Conservation (phyloP, 1,140 invertebrate genomes). For the Drosophila nannoptera region DNA sequence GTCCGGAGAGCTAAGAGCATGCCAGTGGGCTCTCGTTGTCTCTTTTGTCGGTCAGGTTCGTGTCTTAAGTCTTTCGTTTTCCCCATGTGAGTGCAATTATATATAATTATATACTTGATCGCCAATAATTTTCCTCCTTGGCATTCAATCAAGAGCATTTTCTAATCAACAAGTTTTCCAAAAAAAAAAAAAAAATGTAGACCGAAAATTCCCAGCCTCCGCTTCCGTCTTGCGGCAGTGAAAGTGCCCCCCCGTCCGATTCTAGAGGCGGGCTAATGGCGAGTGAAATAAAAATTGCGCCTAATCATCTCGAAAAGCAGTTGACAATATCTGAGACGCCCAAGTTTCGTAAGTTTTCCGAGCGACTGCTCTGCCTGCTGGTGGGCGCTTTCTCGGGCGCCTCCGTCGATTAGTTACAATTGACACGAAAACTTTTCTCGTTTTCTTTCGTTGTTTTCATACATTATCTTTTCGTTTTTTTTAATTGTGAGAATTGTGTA, state of each 20-base stretch:
- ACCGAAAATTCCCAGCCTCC: constrained; percentile 23
- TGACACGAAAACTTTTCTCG: constrained; percentile 67
- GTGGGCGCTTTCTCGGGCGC: constrained; percentile 71
- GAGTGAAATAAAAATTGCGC: constrained; percentile 41
- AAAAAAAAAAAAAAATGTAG: constrained; percentile 42
- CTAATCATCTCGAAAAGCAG: constrained; percentile 72
- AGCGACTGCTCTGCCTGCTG: constrained; percentile 1
- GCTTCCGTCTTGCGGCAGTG: constrained; percentile 55
- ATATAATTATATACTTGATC: constrained; percentile 50
- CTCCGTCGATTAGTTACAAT: constrained; percentile 76
- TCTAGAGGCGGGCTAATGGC: constrained; percentile 66
- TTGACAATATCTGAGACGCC: constrained; percentile 54
- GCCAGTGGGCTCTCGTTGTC: background rate
- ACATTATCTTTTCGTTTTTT: constrained; percentile 15
- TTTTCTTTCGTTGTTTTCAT: constrained; percentile 55
- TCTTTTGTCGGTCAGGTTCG: constrained; percentile 15
- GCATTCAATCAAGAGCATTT: constrained; percentile 40
- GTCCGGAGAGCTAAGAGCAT: constrained; percentile 13
- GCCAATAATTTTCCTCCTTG: constrained; percentile 39
- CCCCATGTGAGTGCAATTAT: constrained; percentile 6
- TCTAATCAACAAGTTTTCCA: constrained; percentile 61
- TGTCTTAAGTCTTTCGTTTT: constrained; percentile 41
- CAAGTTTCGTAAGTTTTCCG: constrained; percentile 66
- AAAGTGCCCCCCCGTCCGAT: constrained; percentile 51
- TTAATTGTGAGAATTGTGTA: constrained; percentile 74